Base-by-base conservation (phyloP, 92 coral and sea anemone genomes). In the Metridium senile region DNA sequence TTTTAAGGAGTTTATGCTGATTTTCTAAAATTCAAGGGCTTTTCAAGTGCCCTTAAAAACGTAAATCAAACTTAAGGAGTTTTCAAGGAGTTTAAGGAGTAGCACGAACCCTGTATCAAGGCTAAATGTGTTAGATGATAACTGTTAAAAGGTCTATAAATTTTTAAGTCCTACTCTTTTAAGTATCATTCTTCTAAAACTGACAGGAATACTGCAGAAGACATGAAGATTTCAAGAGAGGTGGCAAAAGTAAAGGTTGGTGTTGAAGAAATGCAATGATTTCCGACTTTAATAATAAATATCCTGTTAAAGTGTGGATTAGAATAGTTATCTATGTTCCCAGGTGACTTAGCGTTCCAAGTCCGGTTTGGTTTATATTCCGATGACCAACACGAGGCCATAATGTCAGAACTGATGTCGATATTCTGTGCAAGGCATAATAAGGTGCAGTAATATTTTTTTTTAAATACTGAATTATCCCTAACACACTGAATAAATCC, bases 161-260 rank as follows among this genome's bases (percentile, higher is more conserved):
- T 16, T 59, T 19, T 59, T 1, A 17, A 59, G 32, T n/a, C 8
- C 2, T 22, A 1, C 13, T 17, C 10, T 1, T 10, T 28, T 67
- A 39, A 6, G 13, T 13, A 4, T 39, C 13, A 4, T 39, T 39
- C 49, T 4, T 39, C 49, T 39, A 13, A 39, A 4, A 13, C 49
- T 4, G 6, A 39, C 70, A 94, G 98, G 86, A 35, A 23, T 82
- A 86, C 32, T 84, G 89, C 64, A 88, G 93, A 45, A 88, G 98
- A 61, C 98, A 94, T 68, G 98, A 91, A 66, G 98, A 94, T 64
- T 94, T 86, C 84, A 94, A 94, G 72, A 85, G 71, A 67, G 97
- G 98, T 18, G 98, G 98, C 26, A 82, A 82, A 54, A 68, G 75
- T 32, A 85, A 83, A 87, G 98, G 98, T 94, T 73, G 16, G 76